Conservation (phyloP, 2,797 vertebrate genomes). For the Premnoplex brunnescens region DNA sequence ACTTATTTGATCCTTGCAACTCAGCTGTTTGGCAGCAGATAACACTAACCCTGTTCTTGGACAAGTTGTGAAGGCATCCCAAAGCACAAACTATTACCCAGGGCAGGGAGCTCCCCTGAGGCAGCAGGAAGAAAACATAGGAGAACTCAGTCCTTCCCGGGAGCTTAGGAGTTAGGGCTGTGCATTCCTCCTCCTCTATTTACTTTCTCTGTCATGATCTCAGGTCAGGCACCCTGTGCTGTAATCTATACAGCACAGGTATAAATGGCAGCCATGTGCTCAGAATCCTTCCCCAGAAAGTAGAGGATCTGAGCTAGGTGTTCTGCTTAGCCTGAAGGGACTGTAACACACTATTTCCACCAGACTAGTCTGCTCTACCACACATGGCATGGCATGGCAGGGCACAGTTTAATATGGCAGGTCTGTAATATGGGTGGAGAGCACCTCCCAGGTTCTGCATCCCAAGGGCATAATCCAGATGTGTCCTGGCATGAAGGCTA, state of each 20-base stretch:
- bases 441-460: not conserved
- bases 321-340: not conserved
- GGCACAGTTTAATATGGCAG: not conserved
- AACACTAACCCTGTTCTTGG: not conserved
- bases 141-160: not conserved
- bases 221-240: not conserved
- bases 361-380: not conserved
- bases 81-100: not conserved
- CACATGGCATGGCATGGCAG: not conserved
- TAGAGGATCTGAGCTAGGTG: not conserved
- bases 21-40: not conserved
- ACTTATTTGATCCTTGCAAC: not conserved
- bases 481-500: rapidly evolving
- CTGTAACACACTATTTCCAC: not conserved
- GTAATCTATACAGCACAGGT: too few relatives aligned
- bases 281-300: not conserved
- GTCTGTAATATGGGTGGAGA: not conserved
- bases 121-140: not conserved
- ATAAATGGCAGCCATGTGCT: not conserved
- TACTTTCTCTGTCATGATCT: rapidly evolving
- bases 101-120: not conserved
- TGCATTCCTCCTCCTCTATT: not conserved
- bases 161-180: not conserved
- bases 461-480: not conserved
- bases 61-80: not conserved